Conservation (phyloP, 92 coral and sea anemone species). For the Micromussa lordhowensis region DNA sequence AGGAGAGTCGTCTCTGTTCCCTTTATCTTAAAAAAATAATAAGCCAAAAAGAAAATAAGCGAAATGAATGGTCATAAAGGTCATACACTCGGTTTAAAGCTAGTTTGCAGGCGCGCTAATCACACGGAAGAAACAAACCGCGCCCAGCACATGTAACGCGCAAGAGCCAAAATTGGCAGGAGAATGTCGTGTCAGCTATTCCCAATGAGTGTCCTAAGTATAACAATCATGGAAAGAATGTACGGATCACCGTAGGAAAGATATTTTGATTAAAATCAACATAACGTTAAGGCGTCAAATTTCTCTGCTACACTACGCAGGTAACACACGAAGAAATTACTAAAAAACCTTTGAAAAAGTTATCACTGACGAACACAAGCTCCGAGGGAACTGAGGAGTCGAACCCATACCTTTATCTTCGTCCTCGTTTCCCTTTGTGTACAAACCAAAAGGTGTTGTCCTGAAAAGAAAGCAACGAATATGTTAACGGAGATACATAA, state of each 20-base stretch:
- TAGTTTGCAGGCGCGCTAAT: not conserved
- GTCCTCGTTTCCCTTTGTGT: constrained; percentile 61
- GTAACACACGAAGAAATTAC: not conserved
- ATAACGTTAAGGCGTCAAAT: not conserved
- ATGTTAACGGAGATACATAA: too few species aligned
- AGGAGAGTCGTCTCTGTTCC: constrained; percentile 49
- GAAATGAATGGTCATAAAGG: not conserved
- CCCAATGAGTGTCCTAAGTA: not conserved
- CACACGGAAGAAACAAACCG: not conserved
- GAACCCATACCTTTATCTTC: constrained; percentile 28
- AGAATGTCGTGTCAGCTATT: not conserved
- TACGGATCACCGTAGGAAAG: not conserved
- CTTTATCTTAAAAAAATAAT: constrained; percentile 33
- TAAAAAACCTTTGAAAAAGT: too few species aligned
- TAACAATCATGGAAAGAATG: not conserved
- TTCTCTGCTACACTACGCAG: not conserved
- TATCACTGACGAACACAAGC: not conserved
- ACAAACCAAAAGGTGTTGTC: constrained; percentile 84
- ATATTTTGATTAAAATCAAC: not conserved
- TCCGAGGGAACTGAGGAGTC: not conserved
- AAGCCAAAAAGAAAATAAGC: not conserved
- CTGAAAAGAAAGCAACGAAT: constrained; percentile 38
- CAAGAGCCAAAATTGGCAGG: not conserved
- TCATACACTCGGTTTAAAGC: not conserved
- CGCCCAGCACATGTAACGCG: too few species aligned